These are phyloP conservation scores for Desmodus rotundus DNA, from an alignment of 2,113 vertebrate genomes.

Conservation along the genomic window DNA sequence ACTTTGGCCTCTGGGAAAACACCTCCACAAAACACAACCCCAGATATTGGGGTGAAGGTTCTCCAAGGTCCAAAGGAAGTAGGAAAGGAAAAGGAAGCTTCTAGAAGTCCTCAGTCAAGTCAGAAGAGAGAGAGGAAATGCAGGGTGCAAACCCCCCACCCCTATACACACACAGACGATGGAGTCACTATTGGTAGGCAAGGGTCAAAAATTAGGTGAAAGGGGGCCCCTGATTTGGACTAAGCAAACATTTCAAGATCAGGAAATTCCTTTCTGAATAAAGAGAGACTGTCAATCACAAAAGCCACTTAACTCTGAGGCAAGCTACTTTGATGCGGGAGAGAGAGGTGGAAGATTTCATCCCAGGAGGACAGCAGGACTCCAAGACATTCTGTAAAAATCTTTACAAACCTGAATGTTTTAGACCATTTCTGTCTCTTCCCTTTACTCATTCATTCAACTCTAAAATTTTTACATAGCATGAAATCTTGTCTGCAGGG, in stretches of 20 bases:
- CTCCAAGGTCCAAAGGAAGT: background rate
- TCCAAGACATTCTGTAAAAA: background rate
- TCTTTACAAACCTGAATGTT: background rate
- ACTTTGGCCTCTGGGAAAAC: background rate
- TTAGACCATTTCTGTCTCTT: background rate
- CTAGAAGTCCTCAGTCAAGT: background rate
- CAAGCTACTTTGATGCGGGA: background rate
- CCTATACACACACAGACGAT: background rate
- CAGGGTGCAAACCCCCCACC: too few species aligned
- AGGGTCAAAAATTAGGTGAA: background rate
- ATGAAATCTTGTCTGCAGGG: background rate
- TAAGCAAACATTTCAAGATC: background rate
- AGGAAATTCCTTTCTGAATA: background rate
- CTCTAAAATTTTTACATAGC: background rate
- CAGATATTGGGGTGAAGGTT: background rate
- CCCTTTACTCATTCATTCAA: background rate
- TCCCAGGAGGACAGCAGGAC: background rate
- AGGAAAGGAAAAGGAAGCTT: background rate
- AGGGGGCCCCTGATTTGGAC: background rate
- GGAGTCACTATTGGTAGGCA: background rate
- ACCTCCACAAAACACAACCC: background rate
- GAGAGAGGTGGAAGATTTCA: background rate
- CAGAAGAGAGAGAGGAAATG: background rate
- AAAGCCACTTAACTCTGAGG: background rate
- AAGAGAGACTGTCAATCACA: background rate